phyloP scores from a whole-genome alignment of 2,888 invertebrate genomes.

The Megastigmus dorsalis region DNA sequence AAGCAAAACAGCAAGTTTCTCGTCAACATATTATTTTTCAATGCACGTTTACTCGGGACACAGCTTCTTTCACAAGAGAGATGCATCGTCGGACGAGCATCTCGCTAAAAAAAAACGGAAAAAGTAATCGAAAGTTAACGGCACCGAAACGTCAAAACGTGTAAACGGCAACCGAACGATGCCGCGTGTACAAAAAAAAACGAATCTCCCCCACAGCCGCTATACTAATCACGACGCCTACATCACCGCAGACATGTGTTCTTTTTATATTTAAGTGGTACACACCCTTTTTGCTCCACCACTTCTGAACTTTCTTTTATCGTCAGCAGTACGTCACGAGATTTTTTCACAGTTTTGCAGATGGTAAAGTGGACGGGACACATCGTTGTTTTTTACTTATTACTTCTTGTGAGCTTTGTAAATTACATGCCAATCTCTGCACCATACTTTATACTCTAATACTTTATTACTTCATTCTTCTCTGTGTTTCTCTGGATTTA shows the following conservation, averaged over 20 bases:
- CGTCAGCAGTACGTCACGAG: too few relatives aligned
- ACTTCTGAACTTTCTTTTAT: too few relatives aligned
- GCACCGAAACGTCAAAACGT: too few relatives aligned
- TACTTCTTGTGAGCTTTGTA: slow-evolving; percentile 3
- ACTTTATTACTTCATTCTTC: background rate
- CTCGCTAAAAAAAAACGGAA: too few relatives aligned
- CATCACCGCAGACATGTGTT: slow-evolving; percentile 8
- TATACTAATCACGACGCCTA: slow-evolving; percentile 11
- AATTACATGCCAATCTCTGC: background rate
- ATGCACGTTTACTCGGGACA: too few relatives aligned
- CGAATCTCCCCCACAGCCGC: background rate
- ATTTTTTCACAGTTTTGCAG: too few relatives aligned
- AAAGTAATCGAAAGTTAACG: too few relatives aligned
- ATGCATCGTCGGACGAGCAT: too few relatives aligned
- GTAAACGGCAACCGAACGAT: slow-evolving; percentile 27
- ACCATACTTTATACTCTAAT: background rate
- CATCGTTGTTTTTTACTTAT: background rate
- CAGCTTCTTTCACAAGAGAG: too few relatives aligned
- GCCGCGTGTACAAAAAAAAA: slow-evolving; percentile 9
- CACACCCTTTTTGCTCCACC: too few relatives aligned
- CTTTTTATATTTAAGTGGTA: background rate
- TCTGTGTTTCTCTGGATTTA: background rate
- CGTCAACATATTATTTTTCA: too few relatives aligned
- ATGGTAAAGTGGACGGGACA: background rate
- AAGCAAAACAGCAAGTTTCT: too few relatives aligned